Evolutionary conservation across 1,140 invertebrate genomes (phyloP).

Genomic region (Diprion similis): DNA sequence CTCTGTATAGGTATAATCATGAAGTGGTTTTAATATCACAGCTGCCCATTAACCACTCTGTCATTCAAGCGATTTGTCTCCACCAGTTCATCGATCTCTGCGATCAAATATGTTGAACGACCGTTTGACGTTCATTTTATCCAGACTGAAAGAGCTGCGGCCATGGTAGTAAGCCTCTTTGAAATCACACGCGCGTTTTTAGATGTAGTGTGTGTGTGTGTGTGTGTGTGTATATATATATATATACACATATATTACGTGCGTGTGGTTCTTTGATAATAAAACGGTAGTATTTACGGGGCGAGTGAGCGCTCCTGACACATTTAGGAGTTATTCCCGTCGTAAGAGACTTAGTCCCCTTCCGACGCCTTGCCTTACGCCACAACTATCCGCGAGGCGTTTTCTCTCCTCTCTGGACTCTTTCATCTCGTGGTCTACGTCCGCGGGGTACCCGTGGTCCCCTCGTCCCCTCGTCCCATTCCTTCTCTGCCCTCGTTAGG

Average conservation of each 20-base stretch:
- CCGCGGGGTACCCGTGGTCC: background rate
- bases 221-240: no score
- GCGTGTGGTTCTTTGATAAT: constrained; percentile 11
- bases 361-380: background rate
- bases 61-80: background rate
- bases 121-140: no score
- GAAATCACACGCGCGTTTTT: background rate
- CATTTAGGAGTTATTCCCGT: constrained; percentile 15
- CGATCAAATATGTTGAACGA: background rate
- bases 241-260: background rate
- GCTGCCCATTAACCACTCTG: no score
- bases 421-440: background rate
- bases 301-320: constrained; percentile 13
- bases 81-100: background rate
- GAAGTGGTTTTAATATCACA: no score
- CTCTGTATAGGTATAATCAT: no score
- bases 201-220: no score
- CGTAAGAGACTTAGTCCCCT: background rate
- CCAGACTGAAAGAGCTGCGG: background rate
- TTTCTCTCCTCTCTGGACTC: background rate
- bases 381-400: background rate
- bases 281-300: constrained; percentile 13
- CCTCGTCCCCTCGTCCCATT: background rate
- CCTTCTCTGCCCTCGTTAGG: background rate
- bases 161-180: background rate